phyloP scores from a whole-genome alignment of 2,113 vertebrate genomes.

The Dissostichus mawsoni region DNA sequence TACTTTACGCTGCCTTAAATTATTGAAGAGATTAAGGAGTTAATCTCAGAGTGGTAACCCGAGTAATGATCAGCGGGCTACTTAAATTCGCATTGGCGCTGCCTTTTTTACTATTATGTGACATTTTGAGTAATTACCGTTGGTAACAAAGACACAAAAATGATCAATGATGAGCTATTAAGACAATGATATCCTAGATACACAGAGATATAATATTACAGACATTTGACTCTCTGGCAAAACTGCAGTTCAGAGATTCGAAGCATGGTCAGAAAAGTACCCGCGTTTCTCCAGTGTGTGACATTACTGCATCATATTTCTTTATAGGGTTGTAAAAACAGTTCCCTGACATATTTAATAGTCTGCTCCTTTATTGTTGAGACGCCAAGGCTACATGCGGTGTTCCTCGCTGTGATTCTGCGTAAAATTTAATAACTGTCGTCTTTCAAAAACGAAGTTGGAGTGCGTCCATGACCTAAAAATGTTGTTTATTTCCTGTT shows the following conservation, averaged over 20 bases:
- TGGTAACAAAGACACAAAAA: slow-evolving; percentile 3
- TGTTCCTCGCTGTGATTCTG: background rate
- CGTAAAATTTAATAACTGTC: slow-evolving; percentile 45
- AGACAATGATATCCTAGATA: slow-evolving; percentile 2
- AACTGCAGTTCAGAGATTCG: slow-evolving; percentile 1
- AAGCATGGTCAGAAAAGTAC: background rate
- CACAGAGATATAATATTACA: background rate
- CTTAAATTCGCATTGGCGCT: slow-evolving; percentile 31
- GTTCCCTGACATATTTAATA: slow-evolving; percentile 52
- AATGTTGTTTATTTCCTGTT: slow-evolving; percentile 18
- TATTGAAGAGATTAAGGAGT: slow-evolving; percentile 67
- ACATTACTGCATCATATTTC: slow-evolving; percentile 44
- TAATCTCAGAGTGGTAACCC: slow-evolving; percentile 64
- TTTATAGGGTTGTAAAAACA: slow-evolving; percentile 50
- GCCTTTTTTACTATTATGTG: slow-evolving; percentile 6
- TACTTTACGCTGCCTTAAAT: slow-evolving; percentile 65
- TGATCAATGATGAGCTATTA: background rate
- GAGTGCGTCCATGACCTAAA: slow-evolving; percentile 34
- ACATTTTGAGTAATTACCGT: slow-evolving; percentile 3
- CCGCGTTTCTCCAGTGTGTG: slow-evolving; percentile 15
- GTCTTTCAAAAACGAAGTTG: slow-evolving; percentile 46
- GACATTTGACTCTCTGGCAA: background rate
- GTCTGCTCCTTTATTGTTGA: slow-evolving; percentile 44
- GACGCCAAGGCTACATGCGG: slow-evolving; percentile 4
- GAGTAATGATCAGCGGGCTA: slow-evolving; percentile 52